Evolutionary conservation across 2,113 vertebrate species (phyloP).

Genomic region (Corythoichthys intestinalis): DNA sequence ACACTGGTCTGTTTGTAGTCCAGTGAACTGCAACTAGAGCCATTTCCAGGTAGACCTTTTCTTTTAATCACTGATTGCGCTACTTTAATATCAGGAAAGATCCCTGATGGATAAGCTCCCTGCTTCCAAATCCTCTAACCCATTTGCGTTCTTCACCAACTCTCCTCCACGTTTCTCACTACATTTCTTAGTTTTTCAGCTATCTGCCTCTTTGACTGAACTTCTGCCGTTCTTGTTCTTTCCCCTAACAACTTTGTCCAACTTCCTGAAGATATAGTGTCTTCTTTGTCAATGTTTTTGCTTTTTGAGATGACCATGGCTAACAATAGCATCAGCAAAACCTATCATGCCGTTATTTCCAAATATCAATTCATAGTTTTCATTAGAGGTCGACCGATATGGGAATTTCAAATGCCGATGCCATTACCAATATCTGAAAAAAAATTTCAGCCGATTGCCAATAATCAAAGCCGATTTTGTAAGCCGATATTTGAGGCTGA

Average conservation of each 20-base stretch:
- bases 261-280: conserved; percentile 26
- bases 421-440: too few species aligned
- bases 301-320: background rate
- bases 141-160: conserved; percentile 29
- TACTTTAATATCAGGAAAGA: conserved; percentile 58
- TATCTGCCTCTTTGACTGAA: conserved; percentile 58
- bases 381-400: too few species aligned
- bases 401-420: too few species aligned
- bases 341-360: background rate
- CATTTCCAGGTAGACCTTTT: conserved; percentile 60
- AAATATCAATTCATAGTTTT: background rate
- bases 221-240: conserved; percentile 49
- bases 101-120: conserved; percentile 54
- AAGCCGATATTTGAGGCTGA: too few species aligned
- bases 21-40: conserved; percentile 58
- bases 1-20: conserved; percentile 45
- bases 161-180: background rate
- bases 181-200: conserved; percentile 53
- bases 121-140: conserved; percentile 55
- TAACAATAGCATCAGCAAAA: background rate
- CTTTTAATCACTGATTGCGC: conserved; percentile 48
- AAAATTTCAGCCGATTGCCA: too few species aligned
- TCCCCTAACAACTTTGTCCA: conserved; percentile 17
- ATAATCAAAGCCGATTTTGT: too few species aligned
- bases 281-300: conserved; percentile 2